Conservation (phyloP, 2,113 vertebrate species). For the Microtus oregoni region DNA sequence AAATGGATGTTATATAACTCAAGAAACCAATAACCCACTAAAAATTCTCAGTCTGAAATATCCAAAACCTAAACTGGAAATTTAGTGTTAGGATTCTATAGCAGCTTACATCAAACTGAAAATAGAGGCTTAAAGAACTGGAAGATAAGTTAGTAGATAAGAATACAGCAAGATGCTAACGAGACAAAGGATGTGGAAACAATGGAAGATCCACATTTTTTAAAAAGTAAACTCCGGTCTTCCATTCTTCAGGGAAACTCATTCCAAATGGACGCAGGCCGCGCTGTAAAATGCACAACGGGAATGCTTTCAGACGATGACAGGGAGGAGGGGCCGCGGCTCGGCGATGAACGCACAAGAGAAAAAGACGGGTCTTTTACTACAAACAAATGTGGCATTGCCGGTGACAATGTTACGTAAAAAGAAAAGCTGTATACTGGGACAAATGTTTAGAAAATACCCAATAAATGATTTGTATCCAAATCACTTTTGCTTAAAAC, state of each 20-base stretch:
- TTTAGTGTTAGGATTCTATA: not conserved
- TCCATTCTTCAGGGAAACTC: not conserved
- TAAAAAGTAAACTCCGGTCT: not conserved
- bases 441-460: not conserved
- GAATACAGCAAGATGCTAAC: not conserved
- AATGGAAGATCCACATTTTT: not conserved
- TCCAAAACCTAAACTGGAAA: conserved; percentile 9
- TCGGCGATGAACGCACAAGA: not conserved
- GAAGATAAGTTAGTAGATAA: not conserved
- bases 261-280: not conserved
- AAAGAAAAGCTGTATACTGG: not conserved
- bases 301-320: not conserved
- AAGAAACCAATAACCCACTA: not conserved
- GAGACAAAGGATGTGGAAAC: not conserved
- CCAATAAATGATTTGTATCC: not conserved
- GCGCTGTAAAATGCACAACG: not conserved
- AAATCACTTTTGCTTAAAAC: not conserved
- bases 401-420: not conserved
- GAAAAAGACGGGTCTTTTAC: not conserved
- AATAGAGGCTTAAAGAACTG: not conserved
- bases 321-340: no score
- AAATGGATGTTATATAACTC: conserved; percentile 3
- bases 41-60: conserved; percentile 15
- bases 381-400: not conserved
- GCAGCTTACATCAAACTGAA: not conserved